Evolutionary conservation across 1,140 invertebrate genomes (phyloP).

Genomic region (Aphis craccivora): DNA sequence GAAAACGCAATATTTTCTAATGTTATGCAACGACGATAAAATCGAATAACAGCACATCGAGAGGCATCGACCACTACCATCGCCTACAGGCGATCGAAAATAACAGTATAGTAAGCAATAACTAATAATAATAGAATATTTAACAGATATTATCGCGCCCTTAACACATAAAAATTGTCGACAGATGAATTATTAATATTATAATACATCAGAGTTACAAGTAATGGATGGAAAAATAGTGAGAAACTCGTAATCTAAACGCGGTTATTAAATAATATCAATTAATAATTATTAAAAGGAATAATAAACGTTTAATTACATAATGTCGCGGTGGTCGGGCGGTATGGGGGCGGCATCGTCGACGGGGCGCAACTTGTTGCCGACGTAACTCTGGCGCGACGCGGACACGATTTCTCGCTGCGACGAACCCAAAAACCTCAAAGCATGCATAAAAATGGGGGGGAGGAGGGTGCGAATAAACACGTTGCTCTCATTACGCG

Average conservation of each 20-base stretch:
- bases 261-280: too few species aligned
- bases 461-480: background rate
- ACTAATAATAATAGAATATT: background rate
- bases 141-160: background rate
- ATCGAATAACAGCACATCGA: background rate
- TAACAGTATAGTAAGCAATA: background rate
- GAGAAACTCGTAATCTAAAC: background rate
- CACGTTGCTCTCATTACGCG: background rate
- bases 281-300: background rate
- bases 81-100: background rate
- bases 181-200: too few species aligned
- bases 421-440: background rate
- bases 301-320: background rate
- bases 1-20: background rate
- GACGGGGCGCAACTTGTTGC: background rate
- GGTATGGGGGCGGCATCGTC: too few species aligned
- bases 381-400: background rate
- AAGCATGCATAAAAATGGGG: background rate
- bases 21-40: background rate
- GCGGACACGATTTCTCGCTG: background rate
- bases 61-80: background rate
- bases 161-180: background rate
- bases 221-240: background rate
- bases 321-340: background rate
- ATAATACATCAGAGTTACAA: background rate